A percentile compares a stretch with the other conserved stretches of the same genome.
Conservation (phyloP, 35 echinoderm and acorn worm genomes). For the Lytechinus variegatus region DNA sequence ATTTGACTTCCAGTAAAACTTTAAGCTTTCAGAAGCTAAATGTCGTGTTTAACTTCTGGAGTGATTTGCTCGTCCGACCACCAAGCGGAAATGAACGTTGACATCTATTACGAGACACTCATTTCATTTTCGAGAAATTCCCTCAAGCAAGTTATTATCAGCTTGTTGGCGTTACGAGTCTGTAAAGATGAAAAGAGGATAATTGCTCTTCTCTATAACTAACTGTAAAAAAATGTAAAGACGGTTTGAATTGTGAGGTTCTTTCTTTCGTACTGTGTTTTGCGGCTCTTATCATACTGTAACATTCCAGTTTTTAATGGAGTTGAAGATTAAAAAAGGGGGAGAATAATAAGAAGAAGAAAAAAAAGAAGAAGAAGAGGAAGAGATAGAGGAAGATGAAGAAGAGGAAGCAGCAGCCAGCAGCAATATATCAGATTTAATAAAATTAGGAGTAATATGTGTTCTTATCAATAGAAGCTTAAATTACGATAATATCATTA, state of each 20-base stretch:
- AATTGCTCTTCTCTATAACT: background rate
- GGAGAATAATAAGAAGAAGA: too few species aligned
- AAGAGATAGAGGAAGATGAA: too few species aligned
- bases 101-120: background rate
- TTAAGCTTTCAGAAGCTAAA: background rate
- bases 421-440: too few species aligned
- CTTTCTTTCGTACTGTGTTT: background rate
- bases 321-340: too few species aligned
- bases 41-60: background rate
- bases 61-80: background rate
- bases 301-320: too few species aligned
- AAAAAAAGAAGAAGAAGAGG: too few species aligned
- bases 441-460: too few species aligned
- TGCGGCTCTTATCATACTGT: too few species aligned
- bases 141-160: background rate
- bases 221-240: background rate
- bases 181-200: background rate
- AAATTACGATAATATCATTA: too few species aligned
- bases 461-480: too few species aligned
- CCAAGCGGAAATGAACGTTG: background rate
- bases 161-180: background rate
- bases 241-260: background rate
- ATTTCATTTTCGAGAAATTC: background rate
- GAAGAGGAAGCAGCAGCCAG: too few species aligned
- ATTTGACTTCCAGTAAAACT: too few species aligned